Conservation (phyloP, 2,797 vertebrate genomes). For the Sebastes iracundus region DNA sequence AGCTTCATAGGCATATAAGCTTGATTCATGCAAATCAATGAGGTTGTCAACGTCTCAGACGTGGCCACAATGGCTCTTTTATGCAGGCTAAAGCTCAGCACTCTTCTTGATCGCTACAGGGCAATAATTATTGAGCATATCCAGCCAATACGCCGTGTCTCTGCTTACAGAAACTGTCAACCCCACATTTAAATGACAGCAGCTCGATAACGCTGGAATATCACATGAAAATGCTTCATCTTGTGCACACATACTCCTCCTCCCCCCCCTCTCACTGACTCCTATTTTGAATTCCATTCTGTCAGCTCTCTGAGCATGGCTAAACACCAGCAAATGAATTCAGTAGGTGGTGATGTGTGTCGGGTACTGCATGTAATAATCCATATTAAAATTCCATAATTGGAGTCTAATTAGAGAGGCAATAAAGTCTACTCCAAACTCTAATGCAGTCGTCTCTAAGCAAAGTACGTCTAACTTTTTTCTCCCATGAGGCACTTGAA, state of each 20-base stretch:
- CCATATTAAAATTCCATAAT: constrained; percentile 74
- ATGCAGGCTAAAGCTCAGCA: constrained; percentile 41
- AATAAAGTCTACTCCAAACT: constrained; percentile 64
- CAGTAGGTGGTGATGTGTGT: constrained; percentile 70
- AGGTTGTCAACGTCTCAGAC: constrained; percentile 62
- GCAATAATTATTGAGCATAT: constrained; percentile 69
- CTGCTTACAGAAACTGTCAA: constrained; percentile 52
- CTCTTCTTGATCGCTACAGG: constrained; percentile 58
- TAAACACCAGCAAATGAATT: constrained; percentile 74
- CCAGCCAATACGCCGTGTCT: constrained; percentile 48
- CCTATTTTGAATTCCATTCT: constrained; percentile 56
- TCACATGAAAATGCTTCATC: constrained; percentile 41
- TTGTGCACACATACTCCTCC: constrained; percentile 11
- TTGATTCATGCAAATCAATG: constrained; percentile 69
- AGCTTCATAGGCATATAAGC: constrained; percentile 55
- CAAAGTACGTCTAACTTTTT: constrained; percentile 60
- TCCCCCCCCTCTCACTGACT: constrained; percentile 31
- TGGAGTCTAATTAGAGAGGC: constrained; percentile 72
- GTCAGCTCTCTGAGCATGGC: constrained; percentile 56
- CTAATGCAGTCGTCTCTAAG: constrained; percentile 53
- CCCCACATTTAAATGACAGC: constrained; percentile 37
- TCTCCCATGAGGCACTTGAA: constrained; percentile 23
- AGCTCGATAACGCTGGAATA: constrained; percentile 40
- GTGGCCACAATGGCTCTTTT: constrained; percentile 61
- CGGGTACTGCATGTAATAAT: constrained; percentile 73